phyloP scores from a whole-genome alignment of 1,140 invertebrate genomes.

The Hermetia illucens region DNA sequence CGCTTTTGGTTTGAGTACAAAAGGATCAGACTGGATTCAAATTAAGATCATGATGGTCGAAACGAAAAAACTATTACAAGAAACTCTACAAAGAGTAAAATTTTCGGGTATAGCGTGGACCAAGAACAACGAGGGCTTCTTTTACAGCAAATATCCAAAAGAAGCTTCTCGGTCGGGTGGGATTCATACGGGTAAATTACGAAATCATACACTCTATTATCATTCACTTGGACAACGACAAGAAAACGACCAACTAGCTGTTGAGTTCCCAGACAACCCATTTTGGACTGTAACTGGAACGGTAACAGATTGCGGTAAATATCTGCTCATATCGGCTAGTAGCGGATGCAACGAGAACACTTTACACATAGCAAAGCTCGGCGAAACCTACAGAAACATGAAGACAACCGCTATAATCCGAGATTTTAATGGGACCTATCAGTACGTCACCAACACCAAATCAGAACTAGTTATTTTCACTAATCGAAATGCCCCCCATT shows the following conservation, averaged over 20 bases:
- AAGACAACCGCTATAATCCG: no score
- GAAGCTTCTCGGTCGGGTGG: constrained; percentile 50
- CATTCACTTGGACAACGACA: constrained; percentile 64
- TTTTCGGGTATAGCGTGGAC: constrained; percentile 69
- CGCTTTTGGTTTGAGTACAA: constrained; percentile 76
- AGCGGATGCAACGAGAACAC: no score
- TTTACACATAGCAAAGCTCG: no score
- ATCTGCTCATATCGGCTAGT: no score
- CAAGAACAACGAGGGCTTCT: constrained; percentile 69
- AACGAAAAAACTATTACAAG: constrained; percentile 61
- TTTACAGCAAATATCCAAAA: constrained; percentile 49
- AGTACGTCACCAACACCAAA: no score
- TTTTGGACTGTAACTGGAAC: constrained; percentile 66
- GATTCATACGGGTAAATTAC: constrained; percentile 53
- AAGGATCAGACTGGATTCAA: constrained; percentile 85
- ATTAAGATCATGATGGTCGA: constrained; percentile 64
- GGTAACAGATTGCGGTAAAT: no score
- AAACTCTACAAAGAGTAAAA: constrained; percentile 63
- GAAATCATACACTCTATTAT: constrained; percentile 72
- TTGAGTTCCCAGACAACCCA: constrained; percentile 66
- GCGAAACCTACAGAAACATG: no score
- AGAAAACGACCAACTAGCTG: constrained; percentile 57
- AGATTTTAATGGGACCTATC: neutral
- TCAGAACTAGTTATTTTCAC: no score
- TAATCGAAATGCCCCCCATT: no score